A percentile compares a stretch with the other conserved stretches of the same genome.
These are phyloP conservation scores for Larimichthys crocea DNA, from an alignment of 2,113 vertebrate species.

Conservation along the genomic window DNA sequence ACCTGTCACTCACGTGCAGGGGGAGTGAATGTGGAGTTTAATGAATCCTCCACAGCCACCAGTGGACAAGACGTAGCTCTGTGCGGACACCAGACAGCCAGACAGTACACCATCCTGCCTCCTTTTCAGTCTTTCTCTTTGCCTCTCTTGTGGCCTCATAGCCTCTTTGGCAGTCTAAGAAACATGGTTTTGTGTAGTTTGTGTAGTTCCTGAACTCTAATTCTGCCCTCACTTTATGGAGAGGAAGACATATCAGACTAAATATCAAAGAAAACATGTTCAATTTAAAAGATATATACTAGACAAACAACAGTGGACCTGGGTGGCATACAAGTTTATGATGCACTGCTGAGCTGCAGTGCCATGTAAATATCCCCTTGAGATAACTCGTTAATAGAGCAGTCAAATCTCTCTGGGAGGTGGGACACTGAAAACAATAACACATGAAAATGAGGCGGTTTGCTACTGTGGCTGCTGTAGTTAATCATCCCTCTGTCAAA, in stretches of 20 bases:
- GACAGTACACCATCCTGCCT: slow-evolving; percentile 68
- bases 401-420: slow-evolving; percentile 67
- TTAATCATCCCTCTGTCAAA: slow-evolving; percentile 82
- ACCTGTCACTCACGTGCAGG: slow-evolving; percentile 80
- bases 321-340: not conserved
- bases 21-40: slow-evolving; percentile 77
- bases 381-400: slow-evolving; percentile 63
- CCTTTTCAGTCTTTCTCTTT: slow-evolving; percentile 61
- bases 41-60: slow-evolving; percentile 84
- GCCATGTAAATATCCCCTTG: slow-evolving; percentile 29
- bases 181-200: not conserved
- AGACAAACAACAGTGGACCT: not conserved
- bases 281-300: not conserved
- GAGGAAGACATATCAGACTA: not conserved
- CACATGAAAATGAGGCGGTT: slow-evolving; percentile 65
- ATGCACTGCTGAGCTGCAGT: slow-evolving; percentile 1
- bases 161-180: slow-evolving; percentile 20
- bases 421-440: slow-evolving; percentile 67
- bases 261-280: not conserved
- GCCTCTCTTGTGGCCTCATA: slow-evolving; percentile 41
- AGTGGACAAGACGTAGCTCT: slow-evolving; percentile 80
- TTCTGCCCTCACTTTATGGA: not conserved
- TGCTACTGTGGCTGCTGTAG: slow-evolving; percentile 66
- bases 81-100: slow-evolving; percentile 80
- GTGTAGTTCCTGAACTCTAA: not conserved